A percentile compares a stretch with the other conserved stretches of the same genome.
phyloP scores from a whole-genome alignment of 1,140 invertebrate genomes.

The Archivesica marissinica region DNA sequence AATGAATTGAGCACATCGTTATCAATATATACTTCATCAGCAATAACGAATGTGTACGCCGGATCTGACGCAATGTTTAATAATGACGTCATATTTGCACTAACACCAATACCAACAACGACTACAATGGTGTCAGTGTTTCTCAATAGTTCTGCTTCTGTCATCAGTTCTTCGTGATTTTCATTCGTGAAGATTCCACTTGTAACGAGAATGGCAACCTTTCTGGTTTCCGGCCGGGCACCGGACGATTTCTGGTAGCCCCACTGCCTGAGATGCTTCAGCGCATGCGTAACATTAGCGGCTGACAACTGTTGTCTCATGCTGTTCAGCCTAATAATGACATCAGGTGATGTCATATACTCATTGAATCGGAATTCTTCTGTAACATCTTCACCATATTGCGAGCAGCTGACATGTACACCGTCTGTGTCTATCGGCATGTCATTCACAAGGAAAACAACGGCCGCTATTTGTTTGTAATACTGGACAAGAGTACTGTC shows the following conservation, averaged over 20 bases:
- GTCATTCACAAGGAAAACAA: neutral
- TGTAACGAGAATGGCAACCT: neutral
- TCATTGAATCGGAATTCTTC: neutral
- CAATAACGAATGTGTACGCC: neutral
- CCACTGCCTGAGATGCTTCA: neutral
- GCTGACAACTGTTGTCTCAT: neutral
- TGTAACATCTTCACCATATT: neutral
- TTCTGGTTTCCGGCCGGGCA: neutral
- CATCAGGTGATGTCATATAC: neutral
- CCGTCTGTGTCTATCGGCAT: neutral
- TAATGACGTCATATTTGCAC: neutral
- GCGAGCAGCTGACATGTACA: neutral
- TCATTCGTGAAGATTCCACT: neutral
- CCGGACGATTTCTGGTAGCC: neutral
- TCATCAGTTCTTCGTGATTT: neutral
- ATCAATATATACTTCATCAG: neutral
- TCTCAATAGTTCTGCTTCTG: neutral
- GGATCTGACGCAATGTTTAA: slow-evolving; percentile 15
- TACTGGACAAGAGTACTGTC: neutral
- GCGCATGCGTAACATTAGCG: neutral
- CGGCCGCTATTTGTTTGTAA: neutral
- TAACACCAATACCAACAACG: neutral
- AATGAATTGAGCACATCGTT: neutral
- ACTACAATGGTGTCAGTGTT: neutral
- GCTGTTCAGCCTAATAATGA: neutral